A percentile compares a stretch with the other conserved stretches of the same genome.
Conservation (phyloP, 2,888 invertebrate genomes). For the Heliconius ismenius region DNA sequence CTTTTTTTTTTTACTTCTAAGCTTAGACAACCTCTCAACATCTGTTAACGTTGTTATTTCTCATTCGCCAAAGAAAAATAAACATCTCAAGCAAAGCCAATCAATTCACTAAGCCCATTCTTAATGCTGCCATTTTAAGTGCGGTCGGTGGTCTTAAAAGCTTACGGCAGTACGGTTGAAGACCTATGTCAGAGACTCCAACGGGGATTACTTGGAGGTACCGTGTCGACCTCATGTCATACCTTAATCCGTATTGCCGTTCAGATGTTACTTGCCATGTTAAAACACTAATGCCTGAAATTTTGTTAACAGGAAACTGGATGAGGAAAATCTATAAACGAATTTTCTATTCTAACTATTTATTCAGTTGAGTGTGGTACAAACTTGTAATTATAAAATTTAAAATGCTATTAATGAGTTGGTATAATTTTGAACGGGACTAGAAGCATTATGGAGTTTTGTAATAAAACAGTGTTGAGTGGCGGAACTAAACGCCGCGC, state of each 20-base stretch:
- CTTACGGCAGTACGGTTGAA: conserved; percentile 42
- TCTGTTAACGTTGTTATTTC: neutral
- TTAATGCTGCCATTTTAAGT: conserved; percentile 36
- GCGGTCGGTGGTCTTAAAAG: conserved; percentile 43
- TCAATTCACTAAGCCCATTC: conserved; percentile 32
- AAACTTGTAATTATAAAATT: too few species aligned
- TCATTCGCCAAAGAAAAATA: conserved; percentile 1
- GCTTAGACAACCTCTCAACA: neutral
- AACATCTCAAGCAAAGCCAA: conserved; percentile 17
- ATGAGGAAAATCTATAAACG: neutral
- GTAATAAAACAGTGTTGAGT: too few species aligned
- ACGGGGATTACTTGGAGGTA: conserved; percentile 36
- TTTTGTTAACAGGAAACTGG: neutral
- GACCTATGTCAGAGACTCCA: conserved; percentile 43
- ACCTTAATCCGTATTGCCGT: conserved; percentile 35
- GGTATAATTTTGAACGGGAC: too few species aligned
- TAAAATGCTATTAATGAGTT: too few species aligned
- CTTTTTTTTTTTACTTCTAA: too few species aligned
- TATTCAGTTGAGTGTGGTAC: too few species aligned
- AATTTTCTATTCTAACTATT: neutral
- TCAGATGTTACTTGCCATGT: conserved; percentile 28
- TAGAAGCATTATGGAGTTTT: too few species aligned
- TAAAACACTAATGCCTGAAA: conserved; percentile 8
- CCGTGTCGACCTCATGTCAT: conserved; percentile 41
- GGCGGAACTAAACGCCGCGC: too few species aligned